Evolutionary conservation across 2,888 invertebrate genomes (phyloP), one percentile per base, ranked within the genome.

Genomic region (Calliopum simillimum): DNA sequence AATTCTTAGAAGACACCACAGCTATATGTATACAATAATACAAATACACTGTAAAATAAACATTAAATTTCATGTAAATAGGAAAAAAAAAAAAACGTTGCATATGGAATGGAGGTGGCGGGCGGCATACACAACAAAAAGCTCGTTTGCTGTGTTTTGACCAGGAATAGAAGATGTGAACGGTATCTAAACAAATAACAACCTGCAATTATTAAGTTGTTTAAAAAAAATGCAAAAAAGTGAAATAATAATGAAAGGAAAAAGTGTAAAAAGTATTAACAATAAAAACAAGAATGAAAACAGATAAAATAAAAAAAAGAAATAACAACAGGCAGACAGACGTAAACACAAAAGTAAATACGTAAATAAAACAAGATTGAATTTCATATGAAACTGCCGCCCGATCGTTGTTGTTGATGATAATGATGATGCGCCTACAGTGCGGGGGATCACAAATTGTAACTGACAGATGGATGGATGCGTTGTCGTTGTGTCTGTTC

Each of bases 361-460:
- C 55, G 55, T 56, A 19, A 56, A 19, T 25, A 25, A 23, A 33
- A 56, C 12, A 19, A 21, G 55, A 56, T 56, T 56, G 55, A 23
- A 56, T 56, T 56, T 56, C 55, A 56, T 23, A 23, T 23, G 25
- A 56, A 56, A n/a, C 25, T 14, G 55, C 55, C 21, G 33, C 33
- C 33, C n/a, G n/a, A 8, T 8, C 33, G 8, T 4, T 6, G 33
- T 4, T 4, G 4, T 33, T n/a, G n/a, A 6, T 33, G 33, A 33
- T 33, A 8, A 8, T 33, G 33, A 8, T 33, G 33, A 5, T 33
- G 8, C 33, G 5, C 8, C 33, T 33, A 8, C 2, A 33, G 33
- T 33, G 33, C 33, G 33, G 33, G 33, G 33, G 33, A 8, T 33
- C 33, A 33, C 33, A 33, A 33, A 33, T 33, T 19, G 55, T 56